A percentile compares a stretch with the other conserved stretches of the same genome.
phyloP scores from a whole-genome alignment of 2,113 vertebrate genomes.

The Hippolais icterina region DNA sequence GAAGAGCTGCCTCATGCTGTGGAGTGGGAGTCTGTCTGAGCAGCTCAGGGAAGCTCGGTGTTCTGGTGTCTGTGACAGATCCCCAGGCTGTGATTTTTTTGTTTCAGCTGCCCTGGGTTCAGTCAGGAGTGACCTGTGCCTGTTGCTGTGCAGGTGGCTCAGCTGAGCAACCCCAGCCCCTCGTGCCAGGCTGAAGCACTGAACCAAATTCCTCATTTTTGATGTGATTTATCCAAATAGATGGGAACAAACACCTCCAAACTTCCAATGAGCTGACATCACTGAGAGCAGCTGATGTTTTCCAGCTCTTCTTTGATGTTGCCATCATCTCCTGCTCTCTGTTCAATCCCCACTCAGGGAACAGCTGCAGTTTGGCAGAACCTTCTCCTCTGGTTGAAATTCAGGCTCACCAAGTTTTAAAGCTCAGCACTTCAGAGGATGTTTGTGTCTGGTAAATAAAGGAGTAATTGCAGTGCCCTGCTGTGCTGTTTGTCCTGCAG shows the following conservation, averaged over 20 bases:
- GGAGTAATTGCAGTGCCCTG: background rate
- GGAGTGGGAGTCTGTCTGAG: background rate
- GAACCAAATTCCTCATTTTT: background rate
- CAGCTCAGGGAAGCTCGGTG: background rate
- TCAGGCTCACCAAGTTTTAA: background rate
- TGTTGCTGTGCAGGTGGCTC: background rate
- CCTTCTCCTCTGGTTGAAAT: background rate
- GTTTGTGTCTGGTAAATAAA: background rate
- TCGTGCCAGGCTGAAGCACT: background rate
- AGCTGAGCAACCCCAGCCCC: background rate
- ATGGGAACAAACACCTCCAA: background rate
- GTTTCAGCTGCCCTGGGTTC: background rate
- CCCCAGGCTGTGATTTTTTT: background rate
- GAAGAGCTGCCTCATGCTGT: background rate
- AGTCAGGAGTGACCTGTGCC: accelerated
- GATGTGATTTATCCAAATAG: background rate
- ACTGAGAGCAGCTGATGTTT: background rate
- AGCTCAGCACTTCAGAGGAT: background rate
- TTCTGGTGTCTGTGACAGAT: background rate
- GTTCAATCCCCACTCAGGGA: background rate
- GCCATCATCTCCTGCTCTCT: background rate
- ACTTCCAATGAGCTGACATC: background rate
- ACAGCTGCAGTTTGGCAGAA: background rate
- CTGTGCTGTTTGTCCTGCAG: slow-evolving; percentile 64
- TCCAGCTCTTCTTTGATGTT: background rate